Conservation (phyloP, 2,888 invertebrate genomes). For the Lasius fuliginosus region DNA sequence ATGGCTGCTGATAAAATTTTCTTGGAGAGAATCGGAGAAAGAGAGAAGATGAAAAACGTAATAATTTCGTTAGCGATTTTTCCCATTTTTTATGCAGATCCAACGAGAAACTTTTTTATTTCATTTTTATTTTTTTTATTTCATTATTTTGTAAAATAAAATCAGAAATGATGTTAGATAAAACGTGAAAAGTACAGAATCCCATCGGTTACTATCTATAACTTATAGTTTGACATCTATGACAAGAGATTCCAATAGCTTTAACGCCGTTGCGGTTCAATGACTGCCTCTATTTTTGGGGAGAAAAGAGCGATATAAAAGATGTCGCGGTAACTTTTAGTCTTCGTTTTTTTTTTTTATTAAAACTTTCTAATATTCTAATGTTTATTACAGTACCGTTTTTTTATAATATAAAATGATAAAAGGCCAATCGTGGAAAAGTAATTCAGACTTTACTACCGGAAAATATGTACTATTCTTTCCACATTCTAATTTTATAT, state of each 20-base stretch:
- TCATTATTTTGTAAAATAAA: neutral
- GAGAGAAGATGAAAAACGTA: neutral
- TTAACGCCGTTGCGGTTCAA: neutral
- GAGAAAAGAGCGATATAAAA: neutral
- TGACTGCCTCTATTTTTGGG: neutral
- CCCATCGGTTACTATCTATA: neutral
- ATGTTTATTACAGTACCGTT: neutral
- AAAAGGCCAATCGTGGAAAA: neutral
- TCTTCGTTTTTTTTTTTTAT: neutral
- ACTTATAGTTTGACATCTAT: neutral
- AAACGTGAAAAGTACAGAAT: neutral
- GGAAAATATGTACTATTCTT: neutral
- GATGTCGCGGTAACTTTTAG: neutral
- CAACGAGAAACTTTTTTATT: neutral
- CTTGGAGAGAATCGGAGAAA: neutral
- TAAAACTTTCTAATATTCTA: neutral
- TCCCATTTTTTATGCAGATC: neutral
- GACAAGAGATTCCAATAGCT: neutral
- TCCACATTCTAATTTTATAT: slow-evolving; percentile 42
- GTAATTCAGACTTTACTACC: neutral
- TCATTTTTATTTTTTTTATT: neutral
- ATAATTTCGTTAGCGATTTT: neutral
- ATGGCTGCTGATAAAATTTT: neutral
- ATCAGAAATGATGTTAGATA: neutral
- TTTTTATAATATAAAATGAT: neutral